phyloP scores from a whole-genome alignment of 2,888 invertebrate genomes.

The Lasioglossum pauxillum region DNA sequence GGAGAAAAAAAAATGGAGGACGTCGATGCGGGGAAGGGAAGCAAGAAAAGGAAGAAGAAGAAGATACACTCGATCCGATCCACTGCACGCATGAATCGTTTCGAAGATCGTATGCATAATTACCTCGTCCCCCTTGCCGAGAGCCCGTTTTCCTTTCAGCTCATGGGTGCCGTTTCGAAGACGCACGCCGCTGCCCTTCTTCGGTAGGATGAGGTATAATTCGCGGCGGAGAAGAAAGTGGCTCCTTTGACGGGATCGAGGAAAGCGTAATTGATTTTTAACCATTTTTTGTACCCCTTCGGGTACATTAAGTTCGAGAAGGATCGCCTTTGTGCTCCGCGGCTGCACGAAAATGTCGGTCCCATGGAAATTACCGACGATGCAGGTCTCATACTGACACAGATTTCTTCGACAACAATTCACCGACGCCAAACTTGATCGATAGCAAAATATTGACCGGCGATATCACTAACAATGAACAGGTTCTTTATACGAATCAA shows the following conservation, averaged over 20 bases:
- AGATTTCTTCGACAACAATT: not conserved
- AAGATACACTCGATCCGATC: constrained; percentile 59
- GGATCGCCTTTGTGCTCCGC: not conserved
- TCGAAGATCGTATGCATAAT: constrained; percentile 71
- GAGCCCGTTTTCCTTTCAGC: constrained; percentile 37
- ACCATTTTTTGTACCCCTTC: not conserved
- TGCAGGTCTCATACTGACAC: not conserved
- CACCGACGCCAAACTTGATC: not conserved
- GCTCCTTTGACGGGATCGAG: constrained; percentile 8
- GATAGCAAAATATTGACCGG: too few relatives aligned
- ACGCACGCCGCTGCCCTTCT: constrained; percentile 2
- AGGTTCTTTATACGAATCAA: too few relatives aligned
- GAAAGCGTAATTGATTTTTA: constrained; percentile 6
- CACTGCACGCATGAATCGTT: constrained; percentile 70
- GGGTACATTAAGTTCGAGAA: not conserved
- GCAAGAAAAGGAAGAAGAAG: constrained; percentile 37
- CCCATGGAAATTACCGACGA: not conserved
- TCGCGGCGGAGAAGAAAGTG: constrained; percentile 19
- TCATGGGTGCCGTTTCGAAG: constrained; percentile 26
- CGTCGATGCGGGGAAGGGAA: constrained; percentile 3
- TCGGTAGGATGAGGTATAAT: not conserved
- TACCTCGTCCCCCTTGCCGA: constrained; percentile 40
- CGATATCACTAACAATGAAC: too few relatives aligned
- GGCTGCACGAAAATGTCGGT: not conserved
- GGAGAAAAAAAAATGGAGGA: constrained; percentile 31